phyloP scores from a whole-genome alignment of 2,888 invertebrate species.

The Drosophila limbata region DNA sequence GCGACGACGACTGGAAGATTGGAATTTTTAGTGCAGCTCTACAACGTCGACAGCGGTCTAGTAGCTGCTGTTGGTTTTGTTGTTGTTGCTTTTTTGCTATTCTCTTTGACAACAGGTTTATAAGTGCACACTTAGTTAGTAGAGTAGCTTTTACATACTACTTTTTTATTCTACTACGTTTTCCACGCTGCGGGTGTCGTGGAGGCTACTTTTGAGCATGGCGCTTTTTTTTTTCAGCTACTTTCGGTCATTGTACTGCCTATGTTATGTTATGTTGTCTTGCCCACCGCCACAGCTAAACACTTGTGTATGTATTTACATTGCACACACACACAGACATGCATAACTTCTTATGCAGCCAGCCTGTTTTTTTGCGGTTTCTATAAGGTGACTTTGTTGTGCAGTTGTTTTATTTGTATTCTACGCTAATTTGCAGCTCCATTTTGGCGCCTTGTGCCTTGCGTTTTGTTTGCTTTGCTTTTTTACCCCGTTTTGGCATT shows the following conservation, averaged over 20 bases:
- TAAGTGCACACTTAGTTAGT: conserved; percentile 48
- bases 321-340: neutral
- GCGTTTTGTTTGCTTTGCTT: conserved; percentile 44
- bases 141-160: conserved; percentile 46
- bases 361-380: conserved; percentile 29
- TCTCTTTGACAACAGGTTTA: conserved; percentile 72
- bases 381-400: conserved; percentile 20
- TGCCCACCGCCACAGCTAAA: conserved; percentile 38
- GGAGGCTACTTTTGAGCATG: conserved; percentile 50
- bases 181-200: conserved; percentile 47
- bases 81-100: conserved; percentile 43
- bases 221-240: conserved; percentile 47
- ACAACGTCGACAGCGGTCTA: conserved; percentile 34
- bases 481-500: conserved; percentile 30
- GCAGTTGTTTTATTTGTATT: conserved; percentile 31
- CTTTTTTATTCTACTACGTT: conserved; percentile 61
- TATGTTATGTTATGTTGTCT: conserved; percentile 42
- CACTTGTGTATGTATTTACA: conserved; percentile 14
- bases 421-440: conserved; percentile 45
- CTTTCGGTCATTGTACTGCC: conserved; percentile 74
- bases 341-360: conserved; percentile 10
- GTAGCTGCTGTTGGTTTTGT: conserved; percentile 39
- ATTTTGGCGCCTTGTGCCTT: conserved; percentile 67
- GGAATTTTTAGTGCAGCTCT: conserved; percentile 74
- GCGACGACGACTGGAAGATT: conserved; percentile 71